Evolutionary conservation across 2,797 vertebrate species (phyloP), one percentile per base, ranked within the genome.

Genomic region (Sebastes dallii): DNA sequence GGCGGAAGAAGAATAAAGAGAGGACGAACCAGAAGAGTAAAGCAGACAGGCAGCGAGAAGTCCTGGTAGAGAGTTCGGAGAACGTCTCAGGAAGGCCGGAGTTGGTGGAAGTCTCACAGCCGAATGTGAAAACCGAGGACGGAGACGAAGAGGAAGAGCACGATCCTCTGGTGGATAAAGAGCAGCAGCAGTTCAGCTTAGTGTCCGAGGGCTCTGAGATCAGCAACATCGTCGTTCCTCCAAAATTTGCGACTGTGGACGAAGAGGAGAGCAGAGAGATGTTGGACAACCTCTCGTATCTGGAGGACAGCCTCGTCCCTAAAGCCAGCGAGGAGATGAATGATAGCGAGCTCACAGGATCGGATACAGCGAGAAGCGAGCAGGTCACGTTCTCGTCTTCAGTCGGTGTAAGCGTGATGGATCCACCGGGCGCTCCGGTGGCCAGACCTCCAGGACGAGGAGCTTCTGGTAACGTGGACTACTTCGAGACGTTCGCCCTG

Each of bases 181-280:
- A 96, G 56, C 95, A 95, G 61, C 80, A 56, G 10, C 88, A 97
- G 16, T 98, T 98, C 89, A 95, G 95, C 36, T 96, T 98, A 0
- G 97, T 98, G 84, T 98, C 97, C 1, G 98, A 99, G 89, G 97
- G 97, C 66, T 98, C 96, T 12, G 97, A 99, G 91, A 99, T 97
- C 93, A 88, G 97, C 60, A 99, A 99, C 90, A 97, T 98, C 84
- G 91, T 99, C 58, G 96, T 96, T 62, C 96, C 97, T 27, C 94
- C 91, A 13, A 94, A 95, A 87, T 87, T 97, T 88, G 95, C 89
- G 34, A 96, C 96, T 0, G 94, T 96, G 85, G 98, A 99, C 70
- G 96, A 97, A 91, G 97, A 99, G 88, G 97, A 97, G 90, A 98
- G 97, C 90, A 94, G 94, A 81, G 93, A 92, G 61, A 96, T 97